Evolutionary conservation across 2,113 vertebrate species (phyloP).

Genomic region (Ahaetulla prasina): DNA sequence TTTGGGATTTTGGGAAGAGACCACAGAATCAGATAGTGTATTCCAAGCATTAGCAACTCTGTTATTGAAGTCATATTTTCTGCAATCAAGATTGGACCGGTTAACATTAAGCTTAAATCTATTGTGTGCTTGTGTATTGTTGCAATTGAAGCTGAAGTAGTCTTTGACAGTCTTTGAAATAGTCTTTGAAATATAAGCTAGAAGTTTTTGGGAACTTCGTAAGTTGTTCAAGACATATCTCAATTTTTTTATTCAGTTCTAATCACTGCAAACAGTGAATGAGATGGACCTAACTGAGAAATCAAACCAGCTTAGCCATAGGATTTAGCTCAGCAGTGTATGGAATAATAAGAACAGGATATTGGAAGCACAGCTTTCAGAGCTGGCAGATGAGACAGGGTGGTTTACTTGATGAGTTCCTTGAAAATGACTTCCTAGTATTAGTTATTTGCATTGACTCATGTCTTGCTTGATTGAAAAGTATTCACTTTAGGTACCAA

Average conservation of each 20-base stretch:
- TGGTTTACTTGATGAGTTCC: background rate
- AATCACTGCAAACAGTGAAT: background rate
- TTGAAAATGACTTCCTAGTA: background rate
- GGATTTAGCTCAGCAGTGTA: background rate
- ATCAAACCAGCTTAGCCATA: background rate
- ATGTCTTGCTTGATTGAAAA: background rate
- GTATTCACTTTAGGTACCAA: background rate
- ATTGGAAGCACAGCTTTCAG: background rate
- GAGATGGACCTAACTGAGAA: background rate
- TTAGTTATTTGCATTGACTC: background rate
- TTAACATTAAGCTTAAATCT: too few species aligned
- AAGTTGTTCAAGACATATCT: background rate
- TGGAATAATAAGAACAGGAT: background rate
- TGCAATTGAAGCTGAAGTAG: too few species aligned
- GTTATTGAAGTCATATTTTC: too few species aligned
- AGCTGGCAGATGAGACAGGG: background rate
- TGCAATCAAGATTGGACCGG: too few species aligned
- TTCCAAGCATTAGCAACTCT: too few species aligned
- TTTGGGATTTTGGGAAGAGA: too few species aligned
- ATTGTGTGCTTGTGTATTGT: too few species aligned
- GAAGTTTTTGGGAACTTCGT: background rate
- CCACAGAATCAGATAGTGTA: too few species aligned
- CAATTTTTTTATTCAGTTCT: background rate
- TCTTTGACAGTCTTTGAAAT: too few species aligned
- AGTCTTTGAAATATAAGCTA: too few species aligned